These are phyloP conservation scores for Drosophila cognata DNA, from an alignment of 2,888 invertebrate species.

Conservation along the genomic window DNA sequence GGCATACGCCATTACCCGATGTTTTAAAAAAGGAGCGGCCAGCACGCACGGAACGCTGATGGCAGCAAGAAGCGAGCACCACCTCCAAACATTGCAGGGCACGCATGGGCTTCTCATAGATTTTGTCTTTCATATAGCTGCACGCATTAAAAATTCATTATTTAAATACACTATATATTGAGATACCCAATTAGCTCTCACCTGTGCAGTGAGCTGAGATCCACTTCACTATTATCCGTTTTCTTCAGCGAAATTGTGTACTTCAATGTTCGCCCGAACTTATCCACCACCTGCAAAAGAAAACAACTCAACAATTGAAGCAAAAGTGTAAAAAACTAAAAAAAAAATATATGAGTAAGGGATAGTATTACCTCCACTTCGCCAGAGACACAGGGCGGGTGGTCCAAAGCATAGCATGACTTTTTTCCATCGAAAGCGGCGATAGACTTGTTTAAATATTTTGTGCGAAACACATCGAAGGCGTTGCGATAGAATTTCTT, in stretches of 20 bases:
- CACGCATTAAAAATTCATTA: neutral
- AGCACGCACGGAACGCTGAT: conserved; percentile 68
- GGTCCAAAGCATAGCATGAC: conserved; percentile 87
- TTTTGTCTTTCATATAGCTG: conserved; percentile 79
- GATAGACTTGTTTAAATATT: conserved; percentile 84
- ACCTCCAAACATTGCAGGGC: conserved; percentile 88
- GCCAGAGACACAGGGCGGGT: conserved; percentile 40
- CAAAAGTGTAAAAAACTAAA: no score
- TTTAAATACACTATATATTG: neutral
- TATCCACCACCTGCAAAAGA: conserved; percentile 67
- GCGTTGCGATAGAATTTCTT: conserved; percentile 87
- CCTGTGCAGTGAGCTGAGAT: conserved; percentile 77
- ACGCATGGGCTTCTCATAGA: conserved; percentile 84
- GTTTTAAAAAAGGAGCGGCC: conserved; percentile 91
- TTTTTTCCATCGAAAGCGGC: conserved; percentile 91
- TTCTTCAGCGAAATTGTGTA: conserved; percentile 77
- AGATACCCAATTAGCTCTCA: conserved; percentile 39
- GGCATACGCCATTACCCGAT: conserved; percentile 68
- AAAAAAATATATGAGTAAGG: neutral
- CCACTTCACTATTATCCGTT: conserved; percentile 69
- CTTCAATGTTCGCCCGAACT: conserved; percentile 51
- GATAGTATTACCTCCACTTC: conserved; percentile 69
- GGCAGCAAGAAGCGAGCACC: conserved; percentile 87
- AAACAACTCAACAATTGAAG: neutral
- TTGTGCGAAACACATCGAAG: conserved; percentile 83